phyloP scores from a whole-genome alignment of 2,797 vertebrate species.

The Cercopithecus neglectus region DNA sequence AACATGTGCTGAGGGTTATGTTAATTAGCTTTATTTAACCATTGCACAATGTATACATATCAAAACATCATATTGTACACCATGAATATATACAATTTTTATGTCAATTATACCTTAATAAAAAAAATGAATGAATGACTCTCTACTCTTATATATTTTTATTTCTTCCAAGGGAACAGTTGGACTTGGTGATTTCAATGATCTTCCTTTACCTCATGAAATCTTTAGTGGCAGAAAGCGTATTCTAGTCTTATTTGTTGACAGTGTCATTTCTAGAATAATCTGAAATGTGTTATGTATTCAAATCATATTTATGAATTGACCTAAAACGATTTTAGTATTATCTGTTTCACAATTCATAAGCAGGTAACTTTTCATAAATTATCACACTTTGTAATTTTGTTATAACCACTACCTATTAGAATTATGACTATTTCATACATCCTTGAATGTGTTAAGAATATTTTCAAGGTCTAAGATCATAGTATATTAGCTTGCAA shows the following conservation, averaged over 20 bases:
- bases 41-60: background rate
- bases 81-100: background rate
- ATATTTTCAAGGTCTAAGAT: background rate
- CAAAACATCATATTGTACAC: background rate
- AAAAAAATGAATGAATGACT: background rate
- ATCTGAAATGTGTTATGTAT: background rate
- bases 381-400: background rate
- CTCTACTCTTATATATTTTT: background rate
- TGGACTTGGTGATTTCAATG: background rate
- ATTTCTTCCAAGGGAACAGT: background rate
- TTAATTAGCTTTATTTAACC: background rate
- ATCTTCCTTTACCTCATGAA: background rate
- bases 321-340: background rate
- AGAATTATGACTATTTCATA: background rate
- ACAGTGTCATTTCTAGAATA: background rate
- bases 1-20: background rate
- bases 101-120: background rate
- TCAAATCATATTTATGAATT: background rate
- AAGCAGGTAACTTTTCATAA: background rate
- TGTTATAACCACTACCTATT: background rate
- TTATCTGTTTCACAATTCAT: background rate
- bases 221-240: background rate
- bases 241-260: background rate
- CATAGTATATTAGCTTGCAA: slow-evolving; percentile 4
- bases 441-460: background rate